phyloP scores from a whole-genome alignment of 2,113 vertebrate genomes.

The Cyrtonyx montezumae region DNA sequence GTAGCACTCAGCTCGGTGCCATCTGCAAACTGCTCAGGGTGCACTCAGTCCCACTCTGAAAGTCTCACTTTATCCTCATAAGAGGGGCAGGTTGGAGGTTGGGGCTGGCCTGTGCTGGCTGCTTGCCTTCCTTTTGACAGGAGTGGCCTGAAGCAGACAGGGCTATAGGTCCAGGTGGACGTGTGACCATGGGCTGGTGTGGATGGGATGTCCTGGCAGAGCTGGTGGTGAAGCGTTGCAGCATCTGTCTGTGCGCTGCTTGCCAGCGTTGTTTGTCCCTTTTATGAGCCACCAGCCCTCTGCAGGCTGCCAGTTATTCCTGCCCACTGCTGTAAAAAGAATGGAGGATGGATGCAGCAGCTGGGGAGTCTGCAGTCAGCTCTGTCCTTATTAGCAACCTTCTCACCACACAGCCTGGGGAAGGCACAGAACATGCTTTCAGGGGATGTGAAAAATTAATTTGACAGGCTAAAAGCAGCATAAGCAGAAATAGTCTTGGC shows the following conservation, averaged over 20 bases:
- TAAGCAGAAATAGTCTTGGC: constrained; percentile 19
- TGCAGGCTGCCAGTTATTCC: constrained; percentile 1
- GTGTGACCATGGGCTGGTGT: background rate
- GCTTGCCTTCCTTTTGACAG: background rate
- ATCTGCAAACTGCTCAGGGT: background rate
- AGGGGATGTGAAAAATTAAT: constrained; percentile 50
- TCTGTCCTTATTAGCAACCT: constrained; percentile 34
- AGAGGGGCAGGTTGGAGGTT: background rate
- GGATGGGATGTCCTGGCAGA: constrained; percentile 42
- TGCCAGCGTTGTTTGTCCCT: constrained; percentile 9
- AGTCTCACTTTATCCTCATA: background rate
- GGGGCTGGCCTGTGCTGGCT: accelerated
- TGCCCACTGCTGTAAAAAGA: constrained; percentile 9
- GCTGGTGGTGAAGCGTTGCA: background rate
- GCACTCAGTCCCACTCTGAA: background rate
- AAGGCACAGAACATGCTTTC: background rate
- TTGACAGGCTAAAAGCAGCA: constrained; percentile 47
- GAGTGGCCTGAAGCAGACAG: background rate
- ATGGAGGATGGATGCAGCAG: constrained; percentile 37
- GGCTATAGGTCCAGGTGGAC: constrained; percentile 21
- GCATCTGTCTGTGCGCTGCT: background rate
- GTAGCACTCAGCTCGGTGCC: background rate
- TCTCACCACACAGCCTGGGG: constrained; percentile 16
- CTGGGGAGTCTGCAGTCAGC: constrained; percentile 48
- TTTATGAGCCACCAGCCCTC: constrained; percentile 56